These are phyloP conservation scores for Agriopis aurantiaria DNA, from an alignment of 2,888 invertebrate genomes.

Conservation along the genomic window DNA sequence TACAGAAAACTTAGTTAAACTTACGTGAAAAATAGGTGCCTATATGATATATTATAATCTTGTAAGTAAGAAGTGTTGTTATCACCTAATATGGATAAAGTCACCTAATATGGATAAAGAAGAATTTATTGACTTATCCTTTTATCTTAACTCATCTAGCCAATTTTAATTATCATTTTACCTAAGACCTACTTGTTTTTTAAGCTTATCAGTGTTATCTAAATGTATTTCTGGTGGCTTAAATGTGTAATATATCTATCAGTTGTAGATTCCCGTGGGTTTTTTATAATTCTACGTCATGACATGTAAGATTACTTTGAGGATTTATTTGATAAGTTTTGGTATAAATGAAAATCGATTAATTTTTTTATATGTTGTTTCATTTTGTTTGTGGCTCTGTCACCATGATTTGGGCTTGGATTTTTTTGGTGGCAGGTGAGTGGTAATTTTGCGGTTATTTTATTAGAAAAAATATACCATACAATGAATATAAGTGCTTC, in stretches of 20 bases:
- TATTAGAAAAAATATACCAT: too few species aligned
- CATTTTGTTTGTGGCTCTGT: background rate
- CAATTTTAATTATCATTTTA: background rate
- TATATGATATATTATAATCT: background rate
- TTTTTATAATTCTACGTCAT: background rate
- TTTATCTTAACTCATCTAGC: background rate
- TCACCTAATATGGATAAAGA: background rate
- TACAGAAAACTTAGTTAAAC: too few species aligned
- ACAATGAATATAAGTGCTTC: too few species aligned
- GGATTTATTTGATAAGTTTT: slow-evolving; percentile 17
- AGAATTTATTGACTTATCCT: background rate
- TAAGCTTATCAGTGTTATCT: slow-evolving; percentile 3
- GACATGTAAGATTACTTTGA: background rate
- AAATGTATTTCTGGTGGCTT: slow-evolving; percentile 1
- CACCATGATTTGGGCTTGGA: slow-evolving; percentile 21
- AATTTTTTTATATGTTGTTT: background rate
- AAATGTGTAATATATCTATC: slow-evolving; percentile 2
- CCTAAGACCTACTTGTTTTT: background rate
- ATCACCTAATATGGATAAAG: background rate
- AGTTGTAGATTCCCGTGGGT: background rate
- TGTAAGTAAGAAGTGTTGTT: background rate
- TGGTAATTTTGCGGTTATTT: background rate
- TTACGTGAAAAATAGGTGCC: too few species aligned
- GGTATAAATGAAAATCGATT: slow-evolving; percentile 5
- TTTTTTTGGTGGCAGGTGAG: slow-evolving; percentile 10